Conservation (phyloP, 1,140 invertebrate species). For the Adoxophyes honmai region DNA sequence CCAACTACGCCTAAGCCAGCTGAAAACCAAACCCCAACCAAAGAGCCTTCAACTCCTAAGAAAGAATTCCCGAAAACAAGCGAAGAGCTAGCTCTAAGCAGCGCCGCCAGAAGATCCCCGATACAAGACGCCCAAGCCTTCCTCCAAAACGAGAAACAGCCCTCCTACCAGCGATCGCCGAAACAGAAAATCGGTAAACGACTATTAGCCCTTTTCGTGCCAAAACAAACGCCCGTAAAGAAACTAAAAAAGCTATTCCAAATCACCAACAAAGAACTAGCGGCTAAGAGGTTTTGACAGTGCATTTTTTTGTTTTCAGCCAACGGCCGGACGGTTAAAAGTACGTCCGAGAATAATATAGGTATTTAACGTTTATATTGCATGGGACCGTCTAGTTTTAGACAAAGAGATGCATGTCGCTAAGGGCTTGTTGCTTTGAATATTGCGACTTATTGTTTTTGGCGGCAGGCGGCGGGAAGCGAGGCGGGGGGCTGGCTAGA, state of each 20-base stretch:
- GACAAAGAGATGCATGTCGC: not conserved
- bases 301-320: constrained; percentile 33
- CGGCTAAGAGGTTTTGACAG: constrained; percentile 15
- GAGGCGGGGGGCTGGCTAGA: not conserved
- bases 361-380: constrained; percentile 24
- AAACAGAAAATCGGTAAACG: constrained; percentile 39
- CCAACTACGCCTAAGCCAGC: too few species aligned
- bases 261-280: constrained; percentile 19
- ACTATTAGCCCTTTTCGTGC: constrained; percentile 17
- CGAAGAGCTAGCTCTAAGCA: not conserved
- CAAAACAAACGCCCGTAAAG: not conserved
- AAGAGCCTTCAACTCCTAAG: not conserved
- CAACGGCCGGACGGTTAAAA: constrained; percentile 31
- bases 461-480: not conserved
- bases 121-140: constrained; percentile 18
- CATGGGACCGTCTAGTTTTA: not conserved
- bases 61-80: not conserved
- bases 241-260: not conserved
- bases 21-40: not conserved
- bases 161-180: constrained; percentile 5
- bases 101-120: not conserved
- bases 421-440: not conserved
- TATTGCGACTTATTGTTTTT: constrained; percentile 8
- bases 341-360: constrained; percentile 34
- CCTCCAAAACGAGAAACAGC: constrained; percentile 15